Conservation (phyloP, 2,888 invertebrate species). For the Acrobeloides nanus region DNA sequence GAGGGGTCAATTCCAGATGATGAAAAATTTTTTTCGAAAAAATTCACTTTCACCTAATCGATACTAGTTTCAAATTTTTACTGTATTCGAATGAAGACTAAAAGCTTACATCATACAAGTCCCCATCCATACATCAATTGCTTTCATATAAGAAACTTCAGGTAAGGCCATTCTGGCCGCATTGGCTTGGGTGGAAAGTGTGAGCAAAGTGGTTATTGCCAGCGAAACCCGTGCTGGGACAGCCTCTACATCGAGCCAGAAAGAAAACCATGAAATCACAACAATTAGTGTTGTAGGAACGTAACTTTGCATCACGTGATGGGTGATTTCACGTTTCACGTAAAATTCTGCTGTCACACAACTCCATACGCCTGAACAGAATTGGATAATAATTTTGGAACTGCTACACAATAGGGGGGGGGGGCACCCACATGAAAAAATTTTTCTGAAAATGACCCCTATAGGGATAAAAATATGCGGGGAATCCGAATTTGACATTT, state of each 20-base stretch:
- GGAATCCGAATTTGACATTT: no score
- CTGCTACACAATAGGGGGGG: no score
- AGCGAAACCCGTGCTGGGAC: slow-evolving; percentile 56
- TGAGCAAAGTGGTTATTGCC: slow-evolving; percentile 32
- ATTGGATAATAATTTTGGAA: slow-evolving; percentile 24
- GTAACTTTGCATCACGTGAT: slow-evolving; percentile 60
- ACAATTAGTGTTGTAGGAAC: slow-evolving; percentile 60
- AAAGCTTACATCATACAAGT: slow-evolving; percentile 38
- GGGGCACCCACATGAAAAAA: no score
- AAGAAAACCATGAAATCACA: slow-evolving; percentile 61
- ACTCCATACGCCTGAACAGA: slow-evolving; percentile 55
- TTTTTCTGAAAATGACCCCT: no score
- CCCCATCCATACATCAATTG: slow-evolving; percentile 54
- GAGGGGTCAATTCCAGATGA: no score
- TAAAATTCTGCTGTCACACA: slow-evolving; percentile 60
- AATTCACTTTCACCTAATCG: background rate
- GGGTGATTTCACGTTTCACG: slow-evolving; percentile 58
- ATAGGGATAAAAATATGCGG: no score
- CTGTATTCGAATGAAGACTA: no score
- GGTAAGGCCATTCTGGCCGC: slow-evolving; percentile 37
- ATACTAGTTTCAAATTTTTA: background rate
- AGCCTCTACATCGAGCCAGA: slow-evolving; percentile 57
- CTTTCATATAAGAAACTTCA: slow-evolving; percentile 55
- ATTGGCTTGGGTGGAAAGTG: slow-evolving; percentile 36
- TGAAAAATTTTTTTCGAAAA: slow-evolving; percentile 9